phyloP scores from a whole-genome alignment of 2,888 invertebrate genomes.

The Linyphia triangularis region DNA sequence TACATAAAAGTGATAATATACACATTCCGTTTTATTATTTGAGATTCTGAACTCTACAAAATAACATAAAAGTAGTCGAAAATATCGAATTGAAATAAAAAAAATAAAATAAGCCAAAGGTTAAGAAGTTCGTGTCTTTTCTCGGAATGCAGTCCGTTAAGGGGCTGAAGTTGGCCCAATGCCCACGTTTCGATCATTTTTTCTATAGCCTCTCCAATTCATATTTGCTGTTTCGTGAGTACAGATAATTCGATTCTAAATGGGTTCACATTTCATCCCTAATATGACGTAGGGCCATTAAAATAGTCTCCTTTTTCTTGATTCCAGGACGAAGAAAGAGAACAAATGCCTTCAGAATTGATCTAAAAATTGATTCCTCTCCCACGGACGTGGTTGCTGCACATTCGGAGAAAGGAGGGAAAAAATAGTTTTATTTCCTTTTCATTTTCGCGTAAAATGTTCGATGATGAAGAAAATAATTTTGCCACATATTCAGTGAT shows the following conservation, averaged over 20 bases:
- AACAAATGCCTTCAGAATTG: neutral
- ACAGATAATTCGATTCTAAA: constrained; percentile 49
- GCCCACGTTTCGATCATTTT: constrained; percentile 1
- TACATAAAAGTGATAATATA: no score
- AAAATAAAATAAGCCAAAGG: no score
- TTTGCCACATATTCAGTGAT: neutral
- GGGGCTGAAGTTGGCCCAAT: neutral
- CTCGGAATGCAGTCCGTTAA: neutral
- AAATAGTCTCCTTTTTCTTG: constrained; percentile 11
- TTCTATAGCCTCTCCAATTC: neutral
- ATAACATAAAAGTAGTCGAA: no score
- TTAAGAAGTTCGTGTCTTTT: no score
- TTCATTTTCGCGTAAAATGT: neutral
- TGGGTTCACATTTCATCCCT: constrained; percentile 42
- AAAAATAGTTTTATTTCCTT: neutral
- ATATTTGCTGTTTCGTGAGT: constrained; percentile 55
- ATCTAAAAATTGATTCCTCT: neutral
- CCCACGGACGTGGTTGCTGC: neutral
- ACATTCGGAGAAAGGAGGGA: neutral
- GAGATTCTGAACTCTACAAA: no score
- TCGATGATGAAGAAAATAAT: neutral
- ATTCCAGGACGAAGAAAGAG: neutral
- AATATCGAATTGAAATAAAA: no score
- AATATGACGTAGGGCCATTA: constrained; percentile 35
- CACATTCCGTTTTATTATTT: no score